Conservation (phyloP, 1,140 invertebrate genomes). For the Arion vulgaris region DNA sequence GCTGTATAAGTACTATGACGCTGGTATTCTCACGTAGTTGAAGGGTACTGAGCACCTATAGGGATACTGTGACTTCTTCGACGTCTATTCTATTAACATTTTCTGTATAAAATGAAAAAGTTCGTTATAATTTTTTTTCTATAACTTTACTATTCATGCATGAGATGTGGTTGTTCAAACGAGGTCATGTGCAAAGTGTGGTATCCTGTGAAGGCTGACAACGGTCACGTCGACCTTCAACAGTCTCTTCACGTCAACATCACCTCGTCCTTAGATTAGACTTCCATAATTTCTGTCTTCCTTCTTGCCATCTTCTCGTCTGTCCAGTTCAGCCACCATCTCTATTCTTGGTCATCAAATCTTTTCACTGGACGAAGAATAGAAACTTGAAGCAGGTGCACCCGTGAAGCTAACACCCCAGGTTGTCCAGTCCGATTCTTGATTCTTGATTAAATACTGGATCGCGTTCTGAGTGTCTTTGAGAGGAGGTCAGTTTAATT, state of each 20-base stretch:
- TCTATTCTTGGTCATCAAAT: background rate
- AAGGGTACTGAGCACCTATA: too few species aligned
- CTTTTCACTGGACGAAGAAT: background rate
- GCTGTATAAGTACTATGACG: too few species aligned
- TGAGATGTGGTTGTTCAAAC: background rate
- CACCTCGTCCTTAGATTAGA: background rate
- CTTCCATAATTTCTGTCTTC: background rate
- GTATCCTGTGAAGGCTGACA: background rate
- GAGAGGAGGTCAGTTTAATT: conserved; percentile 12
- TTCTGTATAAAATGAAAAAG: too few species aligned
- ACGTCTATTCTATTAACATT: too few species aligned
- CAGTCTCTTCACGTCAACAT: background rate
- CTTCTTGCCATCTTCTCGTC: background rate
- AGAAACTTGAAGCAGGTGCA: background rate
- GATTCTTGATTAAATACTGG: conserved; percentile 12
- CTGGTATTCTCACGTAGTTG: too few species aligned
- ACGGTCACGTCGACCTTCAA: background rate
- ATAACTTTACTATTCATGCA: too few species aligned
- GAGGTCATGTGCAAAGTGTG: background rate
- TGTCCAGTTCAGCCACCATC: background rate
- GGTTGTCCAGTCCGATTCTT: conserved; percentile 4
- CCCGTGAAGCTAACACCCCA: background rate
- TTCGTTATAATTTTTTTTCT: too few species aligned
- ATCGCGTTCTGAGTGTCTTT: background rate
- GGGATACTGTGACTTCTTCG: too few species aligned